Conservation (phyloP, 2,797 vertebrate genomes). For the Sebastes umbrosus region DNA sequence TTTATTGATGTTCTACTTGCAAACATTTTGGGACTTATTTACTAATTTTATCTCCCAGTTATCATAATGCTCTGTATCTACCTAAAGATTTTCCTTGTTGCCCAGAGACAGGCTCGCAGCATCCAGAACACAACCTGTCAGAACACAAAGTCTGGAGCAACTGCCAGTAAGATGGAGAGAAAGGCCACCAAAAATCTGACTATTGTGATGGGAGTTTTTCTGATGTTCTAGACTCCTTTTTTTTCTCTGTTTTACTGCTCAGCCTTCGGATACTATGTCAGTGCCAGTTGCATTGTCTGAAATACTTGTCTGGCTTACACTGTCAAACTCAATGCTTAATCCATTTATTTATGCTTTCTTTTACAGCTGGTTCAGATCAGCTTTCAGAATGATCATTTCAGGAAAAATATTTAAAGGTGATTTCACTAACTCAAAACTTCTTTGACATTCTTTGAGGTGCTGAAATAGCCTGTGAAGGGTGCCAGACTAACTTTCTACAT, state of each 20-base stretch:
- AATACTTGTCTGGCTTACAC: conserved; percentile 79
- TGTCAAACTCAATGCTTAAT: conserved; percentile 88
- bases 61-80: conserved; percentile 55
- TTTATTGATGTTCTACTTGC: not conserved
- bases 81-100: conserved; percentile 82
- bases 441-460: not conserved
- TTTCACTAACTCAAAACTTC: not conserved
- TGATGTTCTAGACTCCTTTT: conserved; percentile 86
- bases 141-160: too few species aligned
- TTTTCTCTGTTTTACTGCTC: conserved; percentile 80
- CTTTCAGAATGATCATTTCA: conserved; percentile 38
- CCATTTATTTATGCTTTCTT: conserved; percentile 90
- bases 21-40: conserved; percentile 77
- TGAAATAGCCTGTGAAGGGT: too few species aligned
- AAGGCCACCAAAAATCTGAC: conserved; percentile 69
- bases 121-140: too few species aligned
- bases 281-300: conserved; percentile 75
- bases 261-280: conserved; percentile 73
- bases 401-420: conserved; percentile 37
- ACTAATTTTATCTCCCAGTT: conserved; percentile 82
- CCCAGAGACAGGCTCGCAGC: too few species aligned
- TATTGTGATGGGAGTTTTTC: conserved; percentile 84
- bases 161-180: too few species aligned
- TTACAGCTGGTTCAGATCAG: conserved; percentile 87
- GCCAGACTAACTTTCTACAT: too few species aligned